These are phyloP conservation scores for Progne subis DNA, from an alignment of 2,113 vertebrate genomes.

Conservation along the genomic window DNA sequence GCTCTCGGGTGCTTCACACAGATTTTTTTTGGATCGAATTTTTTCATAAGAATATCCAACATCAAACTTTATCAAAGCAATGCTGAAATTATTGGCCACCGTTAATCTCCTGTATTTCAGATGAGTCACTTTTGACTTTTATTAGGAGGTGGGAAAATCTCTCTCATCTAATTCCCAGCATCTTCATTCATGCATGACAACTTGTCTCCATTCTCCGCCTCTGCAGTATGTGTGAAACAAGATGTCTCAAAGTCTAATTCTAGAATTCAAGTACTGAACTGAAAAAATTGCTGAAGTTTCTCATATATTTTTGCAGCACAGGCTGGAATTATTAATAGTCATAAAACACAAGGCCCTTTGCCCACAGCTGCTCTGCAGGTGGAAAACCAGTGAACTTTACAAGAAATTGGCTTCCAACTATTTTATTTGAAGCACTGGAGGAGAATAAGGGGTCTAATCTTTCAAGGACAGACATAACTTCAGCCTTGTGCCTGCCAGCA, in stretches of 20 bases:
- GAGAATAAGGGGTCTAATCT: slow-evolving; percentile 21
- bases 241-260: slow-evolving; percentile 68
- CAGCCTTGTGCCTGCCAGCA: slow-evolving; percentile 8
- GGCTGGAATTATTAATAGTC: slow-evolving; percentile 54
- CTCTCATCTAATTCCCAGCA: slow-evolving; percentile 53
- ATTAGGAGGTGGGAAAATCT: slow-evolving; percentile 67
- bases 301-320: slow-evolving; percentile 17
- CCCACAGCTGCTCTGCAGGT: slow-evolving; percentile 37
- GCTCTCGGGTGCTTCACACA: background rate
- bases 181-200: slow-evolving; percentile 65
- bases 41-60: slow-evolving; percentile 42
- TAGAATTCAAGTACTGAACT: slow-evolving; percentile 53
- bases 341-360: slow-evolving; percentile 47
- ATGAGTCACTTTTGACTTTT: slow-evolving; percentile 72
- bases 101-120: slow-evolving; percentile 62
- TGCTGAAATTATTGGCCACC: slow-evolving; percentile 56
- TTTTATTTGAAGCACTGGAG: slow-evolving; percentile 45
- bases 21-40: background rate
- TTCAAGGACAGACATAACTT: slow-evolving; percentile 44
- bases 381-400: slow-evolving; percentile 18
- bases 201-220: slow-evolving; percentile 49
- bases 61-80: slow-evolving; percentile 14
- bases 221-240: slow-evolving; percentile 62
- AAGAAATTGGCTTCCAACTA: slow-evolving; percentile 54
- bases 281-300: slow-evolving; percentile 50